Base-by-base conservation (phyloP, 2,113 vertebrate genomes). In the Dicentrarchus labrax region DNA sequence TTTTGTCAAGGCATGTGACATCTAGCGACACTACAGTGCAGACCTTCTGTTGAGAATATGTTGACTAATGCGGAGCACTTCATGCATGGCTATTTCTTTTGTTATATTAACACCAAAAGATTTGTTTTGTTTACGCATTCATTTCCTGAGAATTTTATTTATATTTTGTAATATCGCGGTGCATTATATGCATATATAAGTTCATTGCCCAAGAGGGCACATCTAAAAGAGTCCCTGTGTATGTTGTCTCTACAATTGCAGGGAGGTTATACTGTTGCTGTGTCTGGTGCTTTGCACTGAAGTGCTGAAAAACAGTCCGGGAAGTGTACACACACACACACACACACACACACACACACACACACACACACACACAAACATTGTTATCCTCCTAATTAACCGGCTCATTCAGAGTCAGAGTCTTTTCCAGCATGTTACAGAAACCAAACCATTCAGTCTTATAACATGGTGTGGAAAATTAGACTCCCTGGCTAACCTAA, bases 321-420 rank as follows among this genome's bases (percentile, higher is more conserved):
- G 17, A 59, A 57, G 13, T 62, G 22, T 48, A 56, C 56, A 56
- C 61, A 16, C 17, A 62, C 45, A 38, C 30, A 69, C 6, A 72
- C 61, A 2, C n/a, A 48, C 5, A 51, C 15, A 24, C 22, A 54
- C 17, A 4, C 1, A 50, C 22, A 50, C 43, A 39, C 45, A 21
- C 36, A 17, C 2, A 50, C 51, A 38, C 17, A 11, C 13, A 60
- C 19, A 65, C 41, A 24, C 54, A 51, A 59, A n/a, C 76, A 30
- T 30, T 30, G 30, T 30, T 21, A 57, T 56, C 53, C 30, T 79
- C 24, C 70, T 57, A 73, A 88, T 82, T 80, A 78, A 62, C 43
- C 21, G 1, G 38, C 41, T 67, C 71, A 16, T 30, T 86, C 57
- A 72, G 47, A 30, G 30, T 30, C 70, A 19, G 50, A 79, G 65